Percentiles rank a stretch among this genome's conserved stretches.
phyloP scores from a whole-genome alignment of 2,113 vertebrate genomes.

The Pyrgilauda ruficollis region DNA sequence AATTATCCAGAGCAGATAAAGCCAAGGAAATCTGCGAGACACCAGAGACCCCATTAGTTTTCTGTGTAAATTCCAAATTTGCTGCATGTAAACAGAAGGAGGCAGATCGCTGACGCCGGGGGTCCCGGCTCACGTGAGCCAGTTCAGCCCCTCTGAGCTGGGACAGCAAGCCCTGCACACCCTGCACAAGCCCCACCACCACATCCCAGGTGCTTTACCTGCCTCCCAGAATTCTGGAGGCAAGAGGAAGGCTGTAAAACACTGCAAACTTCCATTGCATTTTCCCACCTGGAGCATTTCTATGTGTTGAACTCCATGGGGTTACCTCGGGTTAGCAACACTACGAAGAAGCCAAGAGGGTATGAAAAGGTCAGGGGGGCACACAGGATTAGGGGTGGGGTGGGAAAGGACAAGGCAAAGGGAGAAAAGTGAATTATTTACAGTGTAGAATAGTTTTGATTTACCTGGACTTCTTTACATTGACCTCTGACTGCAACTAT shows the following conservation, averaged over 20 bases:
- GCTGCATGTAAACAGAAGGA: background rate
- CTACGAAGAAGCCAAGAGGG: background rate
- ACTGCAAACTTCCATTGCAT: background rate
- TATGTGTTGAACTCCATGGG: background rate
- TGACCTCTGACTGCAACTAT: background rate
- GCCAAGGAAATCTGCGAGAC: background rate
- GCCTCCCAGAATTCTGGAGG: background rate
- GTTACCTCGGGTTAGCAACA: background rate
- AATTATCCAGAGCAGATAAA: conserved; percentile 1
- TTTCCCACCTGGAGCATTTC: background rate
- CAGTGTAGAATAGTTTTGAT: background rate
- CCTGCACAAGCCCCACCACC: background rate
- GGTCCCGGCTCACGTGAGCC: background rate
- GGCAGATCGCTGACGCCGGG: background rate
- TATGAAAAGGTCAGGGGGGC: background rate
- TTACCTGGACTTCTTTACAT: background rate
- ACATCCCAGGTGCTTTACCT: background rate
- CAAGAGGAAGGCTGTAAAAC: background rate
- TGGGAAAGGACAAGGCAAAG: background rate
- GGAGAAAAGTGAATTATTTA: background rate
- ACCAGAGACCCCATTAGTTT: conserved; percentile 16
- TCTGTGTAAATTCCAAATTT: background rate
- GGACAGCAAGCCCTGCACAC: background rate
- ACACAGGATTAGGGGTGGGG: background rate
- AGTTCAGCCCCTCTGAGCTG: background rate